These are phyloP conservation scores for Leguminivora glycinivorella DNA, from an alignment of 1,140 invertebrate species.

Conservation along the genomic window DNA sequence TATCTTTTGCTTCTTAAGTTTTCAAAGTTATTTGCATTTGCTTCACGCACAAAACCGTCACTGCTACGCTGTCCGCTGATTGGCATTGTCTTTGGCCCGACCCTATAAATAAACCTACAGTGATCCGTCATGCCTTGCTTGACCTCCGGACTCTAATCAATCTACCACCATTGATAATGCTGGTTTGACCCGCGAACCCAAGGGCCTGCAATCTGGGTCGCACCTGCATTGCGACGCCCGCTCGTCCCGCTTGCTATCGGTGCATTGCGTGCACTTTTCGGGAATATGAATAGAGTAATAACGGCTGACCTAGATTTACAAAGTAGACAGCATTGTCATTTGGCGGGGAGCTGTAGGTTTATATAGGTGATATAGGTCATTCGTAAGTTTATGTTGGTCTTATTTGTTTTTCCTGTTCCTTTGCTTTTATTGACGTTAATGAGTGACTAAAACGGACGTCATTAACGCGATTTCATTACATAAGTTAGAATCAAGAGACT, in stretches of 20 bases:
- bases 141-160: no score
- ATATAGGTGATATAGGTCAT: background rate
- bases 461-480: no score
- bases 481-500: no score
- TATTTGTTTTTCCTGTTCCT: background rate
- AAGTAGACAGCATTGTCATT: background rate
- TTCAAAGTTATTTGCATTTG: no score
- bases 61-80: background rate
- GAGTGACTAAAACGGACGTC: background rate
- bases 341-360: background rate
- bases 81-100: background rate
- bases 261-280: constrained; percentile 35
- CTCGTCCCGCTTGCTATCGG: constrained; percentile 37
- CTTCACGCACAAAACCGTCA: no score
- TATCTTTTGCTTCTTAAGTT: no score
- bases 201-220: constrained; percentile 47
- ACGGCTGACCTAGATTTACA: background rate
- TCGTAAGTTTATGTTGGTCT: background rate
- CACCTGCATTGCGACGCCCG: constrained; percentile 53
- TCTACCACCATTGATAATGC: background rate
- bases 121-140: no score
- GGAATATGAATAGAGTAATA: constrained; percentile 2
- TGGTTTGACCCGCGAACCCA: constrained; percentile 2
- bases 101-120: no score
- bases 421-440: background rate